These are phyloP conservation scores for Brachyptera risi DNA, from an alignment of 2,888 invertebrate species.

Conservation along the genomic window DNA sequence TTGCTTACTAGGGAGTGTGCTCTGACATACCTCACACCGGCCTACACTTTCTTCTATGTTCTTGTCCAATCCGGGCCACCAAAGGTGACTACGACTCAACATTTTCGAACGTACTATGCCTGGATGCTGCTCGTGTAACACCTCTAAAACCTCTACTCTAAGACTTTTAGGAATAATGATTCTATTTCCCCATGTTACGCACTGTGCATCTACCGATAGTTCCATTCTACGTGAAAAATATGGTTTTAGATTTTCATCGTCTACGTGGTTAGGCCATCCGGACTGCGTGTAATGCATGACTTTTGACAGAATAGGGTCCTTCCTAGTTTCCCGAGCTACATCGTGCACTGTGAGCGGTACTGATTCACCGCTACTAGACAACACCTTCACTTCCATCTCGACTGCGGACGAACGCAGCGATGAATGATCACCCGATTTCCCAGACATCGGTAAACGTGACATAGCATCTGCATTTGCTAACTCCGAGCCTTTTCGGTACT, in stretches of 20 bases:
- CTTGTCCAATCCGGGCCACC: constrained; percentile 28
- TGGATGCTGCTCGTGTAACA: constrained; percentile 18
- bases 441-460: constrained; percentile 2
- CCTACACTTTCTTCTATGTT: constrained; percentile 28
- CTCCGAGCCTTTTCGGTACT: constrained; percentile 7
- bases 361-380: not conserved
- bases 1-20: constrained; percentile 29
- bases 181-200: constrained; percentile 34
- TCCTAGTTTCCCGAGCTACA: not conserved
- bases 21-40: constrained; percentile 26
- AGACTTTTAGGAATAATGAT: constrained; percentile 29
- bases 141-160: not conserved
- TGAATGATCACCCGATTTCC: not conserved
- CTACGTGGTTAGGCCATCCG: constrained; percentile 6
- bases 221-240: constrained; percentile 2
- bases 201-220: constrained; percentile 20
- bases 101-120: constrained; percentile 17
- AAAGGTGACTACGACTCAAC: constrained; percentile 27
- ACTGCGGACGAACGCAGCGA: not conserved
- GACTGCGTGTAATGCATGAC: not conserved
- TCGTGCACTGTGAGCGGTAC: not conserved
- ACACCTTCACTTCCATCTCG: not conserved
- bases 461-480: constrained; percentile 17
- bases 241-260: constrained; percentile 5
- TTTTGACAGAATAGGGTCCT: not conserved